Evolutionary conservation across 1,140 invertebrate species (phyloP).

Genomic region (Microplitis demolitor): DNA sequence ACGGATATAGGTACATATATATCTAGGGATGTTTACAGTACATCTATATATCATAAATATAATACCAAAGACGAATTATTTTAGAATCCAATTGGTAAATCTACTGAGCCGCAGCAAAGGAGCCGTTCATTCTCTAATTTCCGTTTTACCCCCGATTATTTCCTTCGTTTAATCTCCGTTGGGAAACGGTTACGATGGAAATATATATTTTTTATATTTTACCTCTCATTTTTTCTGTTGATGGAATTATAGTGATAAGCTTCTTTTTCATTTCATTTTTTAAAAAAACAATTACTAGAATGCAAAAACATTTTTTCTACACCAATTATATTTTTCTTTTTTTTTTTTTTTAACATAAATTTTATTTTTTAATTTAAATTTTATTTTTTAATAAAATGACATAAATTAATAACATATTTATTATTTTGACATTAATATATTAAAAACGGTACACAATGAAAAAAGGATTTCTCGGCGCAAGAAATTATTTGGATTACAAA

Average conservation of each 20-base stretch:
- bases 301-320: too few species aligned
- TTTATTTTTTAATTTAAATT: too few species aligned
- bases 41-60: neutral
- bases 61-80: neutral
- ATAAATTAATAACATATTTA: too few species aligned
- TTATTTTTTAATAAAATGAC: too few species aligned
- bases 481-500: too few species aligned
- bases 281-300: too few species aligned
- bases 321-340: too few species aligned
- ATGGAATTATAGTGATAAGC: neutral
- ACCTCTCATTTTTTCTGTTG: neutral
- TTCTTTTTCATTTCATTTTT: neutral
- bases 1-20: neutral
- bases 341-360: too few species aligned
- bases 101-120: neutral
- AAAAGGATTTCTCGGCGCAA: too few species aligned
- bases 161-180: slow-evolving; percentile 13
- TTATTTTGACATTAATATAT: too few species aligned
- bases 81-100: neutral
- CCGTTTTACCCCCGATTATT: slow-evolving; percentile 11
- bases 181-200: neutral
- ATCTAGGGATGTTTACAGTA: neutral
- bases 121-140: slow-evolving; percentile 16
- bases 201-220: neutral
- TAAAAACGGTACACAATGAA: too few species aligned